These are phyloP conservation scores for Epinotia demarniana DNA, from an alignment of 2,888 invertebrate species.

Conservation along the genomic window DNA sequence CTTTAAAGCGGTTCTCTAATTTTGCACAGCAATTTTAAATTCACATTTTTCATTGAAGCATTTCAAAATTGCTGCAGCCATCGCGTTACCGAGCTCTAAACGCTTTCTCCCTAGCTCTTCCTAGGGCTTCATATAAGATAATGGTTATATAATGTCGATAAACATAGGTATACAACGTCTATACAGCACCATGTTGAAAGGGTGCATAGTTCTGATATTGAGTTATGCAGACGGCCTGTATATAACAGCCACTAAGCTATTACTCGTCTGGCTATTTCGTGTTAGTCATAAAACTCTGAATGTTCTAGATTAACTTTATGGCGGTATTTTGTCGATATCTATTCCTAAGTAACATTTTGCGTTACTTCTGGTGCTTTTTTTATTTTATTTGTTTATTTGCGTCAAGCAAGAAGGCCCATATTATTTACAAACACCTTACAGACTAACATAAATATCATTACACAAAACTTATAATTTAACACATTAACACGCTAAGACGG, in stretches of 20 bases:
- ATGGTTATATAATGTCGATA: conserved; percentile 49
- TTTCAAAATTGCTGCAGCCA: conserved; percentile 22
- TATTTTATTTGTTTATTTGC: no score
- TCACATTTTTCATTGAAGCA: conserved; percentile 26
- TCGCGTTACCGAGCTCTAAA: conserved; percentile 12
- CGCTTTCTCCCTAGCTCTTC: conserved; percentile 8
- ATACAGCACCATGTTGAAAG: conserved; percentile 56
- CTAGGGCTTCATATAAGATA: conserved; percentile 52
- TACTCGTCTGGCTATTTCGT: conserved; percentile 65
- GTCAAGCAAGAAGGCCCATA: no score
- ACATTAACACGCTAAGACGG: no score
- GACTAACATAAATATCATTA: no score
- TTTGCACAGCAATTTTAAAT: conserved; percentile 11
- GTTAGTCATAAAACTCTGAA: conserved; percentile 41
- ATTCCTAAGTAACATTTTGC: no score
- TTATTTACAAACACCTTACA: no score
- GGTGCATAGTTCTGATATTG: conserved; percentile 78
- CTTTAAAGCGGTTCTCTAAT: no score
- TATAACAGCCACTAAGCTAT: conserved; percentile 56
- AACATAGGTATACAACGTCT: conserved; percentile 42
- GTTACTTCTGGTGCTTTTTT: no score
- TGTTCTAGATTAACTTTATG: conserved; percentile 6
- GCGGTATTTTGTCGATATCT: neutral
- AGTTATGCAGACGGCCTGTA: conserved; percentile 77
- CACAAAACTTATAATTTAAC: no score